Evolutionary conservation across 1,140 invertebrate species (phyloP).

Genomic region (Drosophila bocqueti): DNA sequence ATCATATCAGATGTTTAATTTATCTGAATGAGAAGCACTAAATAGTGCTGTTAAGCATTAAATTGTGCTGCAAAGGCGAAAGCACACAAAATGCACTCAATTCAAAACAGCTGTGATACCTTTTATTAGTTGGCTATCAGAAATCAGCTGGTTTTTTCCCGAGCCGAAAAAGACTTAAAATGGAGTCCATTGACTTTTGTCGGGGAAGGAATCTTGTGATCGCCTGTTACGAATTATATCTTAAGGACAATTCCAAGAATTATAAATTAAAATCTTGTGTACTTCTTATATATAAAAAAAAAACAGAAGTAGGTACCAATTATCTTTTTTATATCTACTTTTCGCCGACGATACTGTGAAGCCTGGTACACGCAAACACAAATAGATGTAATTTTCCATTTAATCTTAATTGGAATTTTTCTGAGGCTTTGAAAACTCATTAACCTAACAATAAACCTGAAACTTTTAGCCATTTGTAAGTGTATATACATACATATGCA

Average conservation of each 20-base stretch:
- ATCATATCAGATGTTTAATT: neutral
- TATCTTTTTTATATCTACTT: neutral
- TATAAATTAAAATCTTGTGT: neutral
- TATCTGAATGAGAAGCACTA: neutral
- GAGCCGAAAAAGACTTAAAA: neutral
- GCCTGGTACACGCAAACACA: neutral
- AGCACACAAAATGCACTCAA: neutral
- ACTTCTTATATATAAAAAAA: neutral
- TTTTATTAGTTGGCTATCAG: neutral
- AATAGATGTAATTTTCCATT: neutral
- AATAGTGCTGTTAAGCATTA: neutral
- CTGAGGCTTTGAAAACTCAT: neutral
- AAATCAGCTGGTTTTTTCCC: neutral
- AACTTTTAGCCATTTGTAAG: neutral
- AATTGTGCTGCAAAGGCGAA: neutral
- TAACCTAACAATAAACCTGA: neutral
- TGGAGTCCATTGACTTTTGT: neutral
- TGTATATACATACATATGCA: neutral
- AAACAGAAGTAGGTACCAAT: neutral
- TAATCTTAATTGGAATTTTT: neutral
- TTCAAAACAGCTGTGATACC: neutral
- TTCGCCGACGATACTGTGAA: neutral
- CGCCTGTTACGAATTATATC: neutral
- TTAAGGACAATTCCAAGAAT: neutral
- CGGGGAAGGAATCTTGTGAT: neutral